Base-by-base conservation (phyloP, 2,888 invertebrate genomes). In the Esperia sulphurella region DNA sequence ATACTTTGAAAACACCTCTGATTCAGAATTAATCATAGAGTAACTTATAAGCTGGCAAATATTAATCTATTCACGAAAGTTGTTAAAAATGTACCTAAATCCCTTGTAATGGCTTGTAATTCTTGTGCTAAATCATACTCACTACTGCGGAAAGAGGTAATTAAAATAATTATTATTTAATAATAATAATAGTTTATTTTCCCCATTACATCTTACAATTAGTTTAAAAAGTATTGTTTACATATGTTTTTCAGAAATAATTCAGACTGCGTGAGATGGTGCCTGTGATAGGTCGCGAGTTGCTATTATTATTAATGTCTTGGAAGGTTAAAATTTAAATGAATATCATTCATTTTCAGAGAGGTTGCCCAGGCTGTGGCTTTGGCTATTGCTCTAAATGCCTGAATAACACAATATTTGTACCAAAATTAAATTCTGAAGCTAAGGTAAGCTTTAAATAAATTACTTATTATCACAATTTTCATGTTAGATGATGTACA, bases 311-410 rank as follows among this genome's bases (percentile, higher is more conserved):
- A n/a, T n/a, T n/a, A n/a, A n/a, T n/a, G n/a, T n/a, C n/a, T n/a
- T n/a, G n/a, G n/a, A n/a, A n/a, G n/a, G n/a, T n/a, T n/a, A n/a
- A n/a, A n/a, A n/a, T n/a, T n/a, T n/a, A n/a, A n/a, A n/a, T n/a
- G n/a, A n/a, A n/a, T n/a, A n/a, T n/a, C 4, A 43, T 49, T 49
- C 52, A 49, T 62, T 90, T 91, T 57, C 82, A 96, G 96, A 91
- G 92, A 84, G 96, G 95, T 14, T 97, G 97, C 75, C 94, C 95
- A 39, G 92, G 92, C 65, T 97, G 97, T 83, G 95, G 95, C 30
- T 94, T 94, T 81, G 94, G 95, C 42, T 96, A 93, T 81, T 97
- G 97, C 75, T 92, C 91, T 51, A 96, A 94, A 77, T 97, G 97
- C 76, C 83, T 97, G 43, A 92, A 92, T 59, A 91, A 94, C 62